These are phyloP conservation scores for Scomber colias DNA, from an alignment of 2,113 vertebrate genomes.

Conservation along the genomic window DNA sequence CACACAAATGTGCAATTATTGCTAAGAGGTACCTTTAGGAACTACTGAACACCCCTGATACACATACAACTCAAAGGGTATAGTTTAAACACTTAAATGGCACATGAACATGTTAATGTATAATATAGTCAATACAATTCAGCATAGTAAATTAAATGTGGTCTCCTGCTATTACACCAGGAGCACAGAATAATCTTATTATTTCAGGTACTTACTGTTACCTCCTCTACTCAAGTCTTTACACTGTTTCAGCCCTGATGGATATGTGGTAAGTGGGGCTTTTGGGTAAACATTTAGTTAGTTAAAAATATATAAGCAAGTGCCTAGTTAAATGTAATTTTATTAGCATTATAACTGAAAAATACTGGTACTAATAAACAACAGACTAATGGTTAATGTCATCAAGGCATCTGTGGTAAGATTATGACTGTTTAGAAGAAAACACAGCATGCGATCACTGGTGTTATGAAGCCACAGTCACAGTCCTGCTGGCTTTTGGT, in stretches of 20 bases:
- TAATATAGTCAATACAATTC: neutral
- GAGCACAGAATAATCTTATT: neutral
- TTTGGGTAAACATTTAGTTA: neutral
- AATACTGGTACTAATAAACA: conserved; percentile 11
- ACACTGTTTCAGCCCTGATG: neutral
- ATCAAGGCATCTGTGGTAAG: conserved; percentile 37
- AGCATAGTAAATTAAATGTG: neutral
- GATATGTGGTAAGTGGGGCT: neutral
- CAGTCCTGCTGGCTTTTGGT: neutral
- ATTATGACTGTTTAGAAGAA: conserved; percentile 5
- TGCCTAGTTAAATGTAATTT: too few relatives aligned
- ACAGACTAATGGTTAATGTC: neutral
- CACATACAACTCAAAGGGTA: conserved; percentile 1
- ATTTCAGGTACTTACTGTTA: neutral
- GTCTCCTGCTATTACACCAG: neutral
- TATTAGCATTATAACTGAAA: too few relatives aligned
- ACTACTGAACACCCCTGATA: neutral
- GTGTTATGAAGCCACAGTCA: conserved; percentile 3
- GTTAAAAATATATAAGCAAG: neutral
- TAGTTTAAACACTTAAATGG: neutral
- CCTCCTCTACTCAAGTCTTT: neutral
- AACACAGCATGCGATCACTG: neutral
- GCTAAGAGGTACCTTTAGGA: conserved; percentile 1
- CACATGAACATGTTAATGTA: conserved; percentile 18
- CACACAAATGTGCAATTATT: conserved; percentile 1